These are phyloP conservation scores for Cabera pusaria DNA, from an alignment of 2,888 invertebrate genomes.

Conservation along the genomic window DNA sequence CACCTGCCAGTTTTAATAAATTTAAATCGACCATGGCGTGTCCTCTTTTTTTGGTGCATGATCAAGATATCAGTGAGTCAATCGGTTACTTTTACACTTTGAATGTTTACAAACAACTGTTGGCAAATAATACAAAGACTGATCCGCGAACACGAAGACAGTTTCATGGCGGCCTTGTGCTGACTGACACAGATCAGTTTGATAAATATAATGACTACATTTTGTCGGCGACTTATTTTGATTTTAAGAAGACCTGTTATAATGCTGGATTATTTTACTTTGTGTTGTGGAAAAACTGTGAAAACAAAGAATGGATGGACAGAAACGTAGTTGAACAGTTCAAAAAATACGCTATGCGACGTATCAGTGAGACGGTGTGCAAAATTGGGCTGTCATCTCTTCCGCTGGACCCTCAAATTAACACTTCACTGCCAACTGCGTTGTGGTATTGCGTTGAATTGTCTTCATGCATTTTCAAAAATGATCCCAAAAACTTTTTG, in stretches of 20 bases:
- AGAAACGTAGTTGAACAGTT: constrained; percentile 46
- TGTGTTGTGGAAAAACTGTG: constrained; percentile 50
- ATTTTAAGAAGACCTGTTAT: constrained; percentile 43
- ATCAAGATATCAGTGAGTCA: constrained; percentile 43
- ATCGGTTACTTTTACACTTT: constrained; percentile 53
- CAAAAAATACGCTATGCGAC: constrained; percentile 44
- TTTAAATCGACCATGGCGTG: constrained; percentile 46
- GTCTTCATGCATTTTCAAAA: constrained; percentile 44
- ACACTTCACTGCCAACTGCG: constrained; percentile 39
- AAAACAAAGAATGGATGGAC: constrained; percentile 54
- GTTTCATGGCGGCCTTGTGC: constrained; percentile 48
- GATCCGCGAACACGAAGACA: constrained; percentile 49
- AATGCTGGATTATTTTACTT: constrained; percentile 50
- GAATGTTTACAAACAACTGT: constrained; percentile 46
- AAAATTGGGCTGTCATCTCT: constrained; percentile 46
- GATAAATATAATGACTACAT: constrained; percentile 54
- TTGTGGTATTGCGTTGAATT: constrained; percentile 51
- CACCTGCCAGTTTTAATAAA: constrained; percentile 42
- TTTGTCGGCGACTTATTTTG: constrained; percentile 49
- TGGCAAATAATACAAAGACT: constrained; percentile 31
- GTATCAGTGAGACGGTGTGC: constrained; percentile 41
- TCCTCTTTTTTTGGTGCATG: constrained; percentile 44
- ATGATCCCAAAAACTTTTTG: constrained; percentile 34
- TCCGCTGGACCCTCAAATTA: constrained; percentile 43
- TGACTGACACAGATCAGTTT: constrained; percentile 42